Evolutionary conservation across 2,797 vertebrate species (phyloP).

Genomic region (Gobio occitaniae): DNA sequence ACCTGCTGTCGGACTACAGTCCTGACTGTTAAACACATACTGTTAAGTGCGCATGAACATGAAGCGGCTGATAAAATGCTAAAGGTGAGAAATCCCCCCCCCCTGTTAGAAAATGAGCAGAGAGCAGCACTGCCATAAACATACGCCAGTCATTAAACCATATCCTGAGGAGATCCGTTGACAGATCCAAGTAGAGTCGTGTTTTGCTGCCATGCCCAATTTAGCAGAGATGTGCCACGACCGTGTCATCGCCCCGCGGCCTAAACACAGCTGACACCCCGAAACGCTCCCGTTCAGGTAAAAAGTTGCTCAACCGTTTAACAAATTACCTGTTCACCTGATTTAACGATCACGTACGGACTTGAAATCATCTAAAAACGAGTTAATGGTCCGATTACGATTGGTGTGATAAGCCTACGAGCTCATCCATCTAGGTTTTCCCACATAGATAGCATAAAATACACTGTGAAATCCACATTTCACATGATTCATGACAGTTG

Average conservation of each 20-base stretch:
- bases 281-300: neutral
- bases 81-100: constrained; percentile 18
- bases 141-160: constrained; percentile 50
- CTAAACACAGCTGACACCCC: constrained; percentile 38
- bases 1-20: neutral
- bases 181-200: constrained; percentile 38
- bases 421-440: constrained; percentile 5
- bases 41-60: constrained; percentile 9
- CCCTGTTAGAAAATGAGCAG: constrained; percentile 7
- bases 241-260: constrained; percentile 24
- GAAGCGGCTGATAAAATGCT: constrained; percentile 11
- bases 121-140: constrained; percentile 25
- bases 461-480: neutral
- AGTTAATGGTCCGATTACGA: constrained; percentile 8
- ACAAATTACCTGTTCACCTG: constrained; percentile 4
- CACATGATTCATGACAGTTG: constrained; percentile 2
- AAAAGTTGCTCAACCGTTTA: neutral
- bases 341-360: neutral
- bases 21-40: neutral
- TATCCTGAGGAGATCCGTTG: constrained; percentile 38
- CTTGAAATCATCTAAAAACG: neutral
- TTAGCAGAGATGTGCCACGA: constrained; percentile 26
- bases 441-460: neutral
- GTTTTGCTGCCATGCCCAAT: constrained; percentile 49
- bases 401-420: too few species aligned